These are phyloP conservation scores for Drosophila testacea DNA, from an alignment of 2,888 invertebrate genomes.

Conservation along the genomic window DNA sequence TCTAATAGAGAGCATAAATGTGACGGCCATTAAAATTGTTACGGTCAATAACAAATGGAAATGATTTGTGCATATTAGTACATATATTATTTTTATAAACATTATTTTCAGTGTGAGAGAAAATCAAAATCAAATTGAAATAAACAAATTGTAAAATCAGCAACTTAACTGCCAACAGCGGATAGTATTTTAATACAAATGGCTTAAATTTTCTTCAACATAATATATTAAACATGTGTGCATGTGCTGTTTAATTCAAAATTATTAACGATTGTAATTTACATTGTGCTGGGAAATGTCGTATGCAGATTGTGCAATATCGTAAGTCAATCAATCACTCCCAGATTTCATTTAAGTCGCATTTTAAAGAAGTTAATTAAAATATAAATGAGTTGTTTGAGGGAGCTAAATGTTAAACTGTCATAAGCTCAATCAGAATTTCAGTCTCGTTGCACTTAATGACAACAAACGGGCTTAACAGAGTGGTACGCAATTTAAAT, in stretches of 20 bases:
- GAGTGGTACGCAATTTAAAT: background rate
- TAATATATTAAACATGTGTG: background rate
- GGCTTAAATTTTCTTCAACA: background rate
- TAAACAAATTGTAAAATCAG: background rate
- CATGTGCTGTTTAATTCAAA: background rate
- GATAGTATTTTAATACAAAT: too few relatives aligned
- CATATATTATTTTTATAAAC: background rate
- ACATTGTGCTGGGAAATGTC: slow-evolving; percentile 6
- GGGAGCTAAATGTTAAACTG: slow-evolving; percentile 9
- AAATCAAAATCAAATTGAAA: background rate
- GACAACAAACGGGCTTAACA: background rate
- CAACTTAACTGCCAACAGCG: background rate
- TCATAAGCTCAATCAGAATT: slow-evolving; percentile 52
- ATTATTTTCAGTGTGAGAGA: background rate
- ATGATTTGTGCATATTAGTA: background rate
- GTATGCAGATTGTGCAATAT: slow-evolving; percentile 4
- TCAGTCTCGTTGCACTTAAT: slow-evolving; percentile 40
- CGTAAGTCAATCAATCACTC: slow-evolving; percentile 26
- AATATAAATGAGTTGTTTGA: slow-evolving; percentile 24
- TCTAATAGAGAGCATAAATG: slow-evolving; percentile 1
- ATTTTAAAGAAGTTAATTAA: slow-evolving; percentile 52
- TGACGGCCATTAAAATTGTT: slow-evolving; percentile 26
- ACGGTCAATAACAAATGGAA: slow-evolving; percentile 30
- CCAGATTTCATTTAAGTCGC: slow-evolving; percentile 6
- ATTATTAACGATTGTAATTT: background rate